A percentile compares a stretch with the other conserved stretches of the same genome.
These are phyloP conservation scores for Scotopteryx bipunctaria DNA, from an alignment of 2,888 invertebrate genomes.

Conservation along the genomic window DNA sequence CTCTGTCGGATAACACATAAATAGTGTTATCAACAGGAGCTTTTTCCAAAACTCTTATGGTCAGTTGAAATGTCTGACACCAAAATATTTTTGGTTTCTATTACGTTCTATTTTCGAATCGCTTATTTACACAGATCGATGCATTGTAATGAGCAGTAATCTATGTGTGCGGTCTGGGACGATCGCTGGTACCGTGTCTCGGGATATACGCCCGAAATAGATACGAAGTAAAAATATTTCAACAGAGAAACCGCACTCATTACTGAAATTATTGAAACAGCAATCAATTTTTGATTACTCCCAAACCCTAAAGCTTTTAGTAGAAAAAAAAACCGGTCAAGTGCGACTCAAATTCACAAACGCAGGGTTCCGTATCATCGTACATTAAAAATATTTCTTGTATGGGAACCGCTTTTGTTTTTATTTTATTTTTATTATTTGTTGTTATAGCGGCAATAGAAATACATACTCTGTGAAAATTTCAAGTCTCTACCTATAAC, in stretches of 20 bases:
- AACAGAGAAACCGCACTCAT: not conserved
- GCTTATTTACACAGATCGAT: conserved; percentile 24
- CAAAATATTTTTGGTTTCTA: conserved; percentile 5
- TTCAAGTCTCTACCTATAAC: too few species aligned
- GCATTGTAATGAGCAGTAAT: conserved; percentile 21
- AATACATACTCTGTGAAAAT: too few species aligned
- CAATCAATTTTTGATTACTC: not conserved
- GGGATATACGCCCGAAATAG: conserved; percentile 9
- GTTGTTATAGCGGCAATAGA: too few species aligned
- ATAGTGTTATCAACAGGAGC: too few species aligned
- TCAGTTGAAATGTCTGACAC: conserved; percentile 1
- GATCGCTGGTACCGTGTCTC: conserved; percentile 6
- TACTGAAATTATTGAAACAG: not conserved
- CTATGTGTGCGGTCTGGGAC: conserved; percentile 24
- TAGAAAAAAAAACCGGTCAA: too few species aligned
- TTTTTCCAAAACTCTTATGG: not conserved
- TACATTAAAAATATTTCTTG: too few species aligned
- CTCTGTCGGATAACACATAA: too few species aligned
- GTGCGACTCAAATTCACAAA: too few species aligned
- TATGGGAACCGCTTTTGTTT: too few species aligned
- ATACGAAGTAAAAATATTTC: not conserved
- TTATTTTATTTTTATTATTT: too few species aligned
- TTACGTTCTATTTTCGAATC: conserved; percentile 16
- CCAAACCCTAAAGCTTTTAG: too few species aligned
- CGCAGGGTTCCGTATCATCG: too few species aligned